phyloP scores from a whole-genome alignment of 2,113 vertebrate genomes.

The Apteryx owenii region DNA sequence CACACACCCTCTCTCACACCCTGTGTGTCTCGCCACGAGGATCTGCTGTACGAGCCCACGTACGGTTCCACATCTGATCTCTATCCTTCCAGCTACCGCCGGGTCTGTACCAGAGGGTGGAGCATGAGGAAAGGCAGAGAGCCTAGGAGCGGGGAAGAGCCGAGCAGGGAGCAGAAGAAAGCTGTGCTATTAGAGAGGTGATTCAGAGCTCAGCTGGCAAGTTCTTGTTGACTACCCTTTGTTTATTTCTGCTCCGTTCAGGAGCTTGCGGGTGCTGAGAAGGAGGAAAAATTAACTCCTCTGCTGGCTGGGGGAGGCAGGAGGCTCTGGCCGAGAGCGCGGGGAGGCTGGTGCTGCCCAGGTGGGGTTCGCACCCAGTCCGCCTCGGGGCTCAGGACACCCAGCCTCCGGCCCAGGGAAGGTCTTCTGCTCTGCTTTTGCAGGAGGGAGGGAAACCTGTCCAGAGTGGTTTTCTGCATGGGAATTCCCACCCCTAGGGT shows the following conservation, averaged over 20 bases:
- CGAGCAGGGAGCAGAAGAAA: background rate
- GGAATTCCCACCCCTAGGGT: background rate
- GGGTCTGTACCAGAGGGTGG: background rate
- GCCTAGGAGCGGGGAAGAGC: background rate
- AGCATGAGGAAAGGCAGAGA: background rate
- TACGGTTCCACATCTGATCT: rapidly evolving
- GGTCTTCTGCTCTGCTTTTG: rapidly evolving
- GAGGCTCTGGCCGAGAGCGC: background rate
- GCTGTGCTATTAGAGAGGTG: background rate
- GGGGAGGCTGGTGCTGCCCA: rapidly evolving
- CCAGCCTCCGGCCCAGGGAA: background rate
- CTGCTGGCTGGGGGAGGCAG: background rate
- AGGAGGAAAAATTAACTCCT: background rate
- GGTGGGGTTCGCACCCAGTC: background rate
- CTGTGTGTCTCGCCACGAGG: background rate
- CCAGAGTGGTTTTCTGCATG: background rate
- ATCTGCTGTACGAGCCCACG: background rate
- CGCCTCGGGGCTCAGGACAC: background rate
- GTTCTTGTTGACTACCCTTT: background rate
- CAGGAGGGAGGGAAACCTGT: background rate
- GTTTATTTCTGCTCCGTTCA: background rate
- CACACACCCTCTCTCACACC: rapidly evolving
- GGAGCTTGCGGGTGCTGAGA: background rate
- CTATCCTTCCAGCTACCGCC: background rate
- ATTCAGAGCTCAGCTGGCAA: background rate